Conservation (phyloP, 2,797 vertebrate genomes). For the Spinus pinus region DNA sequence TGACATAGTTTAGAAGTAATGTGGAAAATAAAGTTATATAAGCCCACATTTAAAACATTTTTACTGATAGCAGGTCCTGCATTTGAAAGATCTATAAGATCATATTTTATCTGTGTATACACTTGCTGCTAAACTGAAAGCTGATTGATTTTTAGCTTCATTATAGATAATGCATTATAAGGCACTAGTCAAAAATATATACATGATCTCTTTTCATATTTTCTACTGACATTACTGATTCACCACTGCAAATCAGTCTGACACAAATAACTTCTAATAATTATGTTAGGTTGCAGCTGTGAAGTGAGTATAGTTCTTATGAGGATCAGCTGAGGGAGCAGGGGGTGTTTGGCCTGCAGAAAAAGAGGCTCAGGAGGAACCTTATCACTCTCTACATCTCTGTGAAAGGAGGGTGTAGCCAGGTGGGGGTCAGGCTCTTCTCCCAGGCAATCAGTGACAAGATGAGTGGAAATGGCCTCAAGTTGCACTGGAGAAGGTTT, state of each 20-base stretch:
- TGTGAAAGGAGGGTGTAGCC: neutral
- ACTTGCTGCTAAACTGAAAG: neutral
- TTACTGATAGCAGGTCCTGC: neutral
- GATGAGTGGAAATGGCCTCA: neutral
- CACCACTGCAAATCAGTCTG: neutral
- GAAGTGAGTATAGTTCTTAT: neutral
- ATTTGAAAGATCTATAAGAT: neutral
- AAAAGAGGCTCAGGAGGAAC: neutral
- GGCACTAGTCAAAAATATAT: neutral
- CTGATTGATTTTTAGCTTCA: neutral
- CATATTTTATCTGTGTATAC: neutral
- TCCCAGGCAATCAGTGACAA: accelerated
- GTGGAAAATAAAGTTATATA: neutral
- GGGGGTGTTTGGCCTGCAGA: neutral
- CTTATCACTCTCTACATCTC: no score
- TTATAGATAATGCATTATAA: neutral
- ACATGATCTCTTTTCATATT: neutral
- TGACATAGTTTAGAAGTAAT: neutral
- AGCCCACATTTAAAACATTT: neutral
- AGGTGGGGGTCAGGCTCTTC: accelerated
- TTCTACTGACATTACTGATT: neutral
- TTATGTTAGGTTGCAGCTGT: neutral
- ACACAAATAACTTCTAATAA: neutral
- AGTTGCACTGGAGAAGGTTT: neutral
- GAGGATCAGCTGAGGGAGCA: neutral